Base-by-base conservation (phyloP, 1,140 invertebrate species). In the Scaptomyza pallida region DNA sequence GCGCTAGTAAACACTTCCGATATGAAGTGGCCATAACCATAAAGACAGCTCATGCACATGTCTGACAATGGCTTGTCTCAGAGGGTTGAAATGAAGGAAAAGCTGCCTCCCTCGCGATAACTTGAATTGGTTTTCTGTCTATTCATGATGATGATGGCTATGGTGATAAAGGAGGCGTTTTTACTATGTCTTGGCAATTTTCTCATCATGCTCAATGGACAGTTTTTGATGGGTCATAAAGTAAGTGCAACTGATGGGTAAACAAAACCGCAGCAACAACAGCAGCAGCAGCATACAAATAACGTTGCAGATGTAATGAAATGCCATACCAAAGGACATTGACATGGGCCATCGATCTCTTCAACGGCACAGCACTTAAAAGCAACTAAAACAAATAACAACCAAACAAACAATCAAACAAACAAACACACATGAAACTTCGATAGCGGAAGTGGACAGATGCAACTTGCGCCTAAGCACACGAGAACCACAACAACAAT, bases 261-360 rank as follows among this genome's bases (percentile, higher is more conserved):
- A 68, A 61, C 56, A 72, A 54, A 72, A 60, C 63, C 70, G 55
- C 64, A 68, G 56, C 23, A 9, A n/a, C 61, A 57, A 15, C 3
- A 15, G 8, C 4, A 12, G 12, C 13, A 30, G 23, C 23, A 35
- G 33, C 26, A 51, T 30, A 35, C 37, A 70, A 70, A 79, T 78
- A 70, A 51, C 72, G 73, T 19, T 75, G 78, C 74, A 85, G 47
- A 45, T 62, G 74, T 75, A 78, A 83, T 83, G 75, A 83, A 83
- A 83, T 83, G 80, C 75, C 71, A n/a, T n/a, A 59, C 51, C 52
- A 89, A 72, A 88, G 88, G 79, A 86, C 82, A 85, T 90, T 90
- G 88, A 89, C 88, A 90, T 76, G 88, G 71, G 19, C 23, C 70
- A 86, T 86, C 77, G 82, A 82, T 80, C 76, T 63, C 19, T 40